Base-by-base conservation (phyloP, 2,888 invertebrate genomes). In the Stenichneumon culpator region DNA sequence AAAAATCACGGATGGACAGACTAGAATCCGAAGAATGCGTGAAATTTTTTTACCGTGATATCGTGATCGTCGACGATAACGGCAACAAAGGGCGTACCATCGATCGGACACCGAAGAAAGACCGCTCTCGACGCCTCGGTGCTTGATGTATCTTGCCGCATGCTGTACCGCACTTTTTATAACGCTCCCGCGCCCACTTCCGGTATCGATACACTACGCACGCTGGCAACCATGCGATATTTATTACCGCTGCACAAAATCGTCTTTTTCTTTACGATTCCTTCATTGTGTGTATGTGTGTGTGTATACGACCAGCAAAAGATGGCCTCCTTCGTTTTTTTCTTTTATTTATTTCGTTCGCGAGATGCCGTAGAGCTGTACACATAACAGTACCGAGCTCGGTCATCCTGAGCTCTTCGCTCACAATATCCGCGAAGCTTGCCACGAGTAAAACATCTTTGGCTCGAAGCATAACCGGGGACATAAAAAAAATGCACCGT, bases 211-310 rank as follows among this genome's bases (percentile, higher is more conserved):
- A 70, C n/a, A 67, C 75, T 52, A 69, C 60, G 79, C 69, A 70
- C 14, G 57, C 39, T 68, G 39, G 22, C 54, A 16, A 39, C 54
- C 54, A 44, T 47, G 79, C 36, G 16, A 79, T 79, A 60, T 79
- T 79, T 79, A 70, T 69, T 60, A 79, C 60, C 69, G 19, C 11
- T 28, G 47, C 32, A 4, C 39, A 44, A 70, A 36, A 69, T 36
- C 60, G 19, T 70, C 19, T 36, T 70, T 67, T 79, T 79, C 75
- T 75, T 65, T 75, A 75, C 65, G 65, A 65, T 50, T 75, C 2
- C 2, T 32, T 32, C 69, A 60, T 60, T 69, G 11, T 57, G 47
- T 39, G 32, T 28, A 5, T 0, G 28, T 32, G 28, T 54, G 3
- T n/a, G 25, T 68, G 19, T 44, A 78, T 52, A 54, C 68, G 14